Evolutionary conservation across 2,113 vertebrate genomes (phyloP).

Genomic region (Tetrax tetrax): DNA sequence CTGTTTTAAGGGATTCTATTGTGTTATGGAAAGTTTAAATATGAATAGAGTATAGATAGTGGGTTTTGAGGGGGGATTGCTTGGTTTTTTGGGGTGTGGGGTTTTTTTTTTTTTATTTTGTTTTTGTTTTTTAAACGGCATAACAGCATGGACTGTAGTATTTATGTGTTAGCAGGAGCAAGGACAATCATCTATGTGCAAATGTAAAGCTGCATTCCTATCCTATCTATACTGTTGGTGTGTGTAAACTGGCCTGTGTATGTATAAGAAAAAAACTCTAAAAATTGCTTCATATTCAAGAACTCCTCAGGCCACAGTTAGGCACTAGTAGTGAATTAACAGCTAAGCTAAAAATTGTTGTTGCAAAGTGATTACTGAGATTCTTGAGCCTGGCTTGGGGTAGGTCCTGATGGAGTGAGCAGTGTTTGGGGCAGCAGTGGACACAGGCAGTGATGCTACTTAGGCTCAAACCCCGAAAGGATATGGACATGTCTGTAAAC

Average conservation of each 20-base stretch:
- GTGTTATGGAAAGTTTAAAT: neutral
- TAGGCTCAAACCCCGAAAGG: neutral
- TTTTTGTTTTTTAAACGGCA: neutral
- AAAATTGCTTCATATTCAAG: neutral
- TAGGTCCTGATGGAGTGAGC: too few relatives aligned
- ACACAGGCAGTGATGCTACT: neutral
- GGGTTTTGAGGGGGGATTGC: neutral
- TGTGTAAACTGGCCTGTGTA: neutral
- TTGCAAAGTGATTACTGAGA: neutral
- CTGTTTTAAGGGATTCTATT: neutral
- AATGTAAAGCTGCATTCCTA: neutral
- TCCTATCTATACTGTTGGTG: neutral
- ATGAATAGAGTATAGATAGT: neutral
- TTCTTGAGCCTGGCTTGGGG: neutral
- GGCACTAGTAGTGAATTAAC: rapidly evolving
- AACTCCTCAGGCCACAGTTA: neutral
- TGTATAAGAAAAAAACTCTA: neutral
- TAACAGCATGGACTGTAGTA: neutral
- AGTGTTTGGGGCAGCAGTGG: neutral
- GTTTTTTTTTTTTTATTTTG: too few relatives aligned
- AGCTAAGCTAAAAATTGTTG: neutral
- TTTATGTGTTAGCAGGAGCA: neutral
- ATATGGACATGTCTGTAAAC: neutral
- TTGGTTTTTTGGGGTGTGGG: neutral
- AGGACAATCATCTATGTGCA: neutral